Base-by-base conservation (phyloP, 2,113 vertebrate species). In the Istiophorus platypterus region DNA sequence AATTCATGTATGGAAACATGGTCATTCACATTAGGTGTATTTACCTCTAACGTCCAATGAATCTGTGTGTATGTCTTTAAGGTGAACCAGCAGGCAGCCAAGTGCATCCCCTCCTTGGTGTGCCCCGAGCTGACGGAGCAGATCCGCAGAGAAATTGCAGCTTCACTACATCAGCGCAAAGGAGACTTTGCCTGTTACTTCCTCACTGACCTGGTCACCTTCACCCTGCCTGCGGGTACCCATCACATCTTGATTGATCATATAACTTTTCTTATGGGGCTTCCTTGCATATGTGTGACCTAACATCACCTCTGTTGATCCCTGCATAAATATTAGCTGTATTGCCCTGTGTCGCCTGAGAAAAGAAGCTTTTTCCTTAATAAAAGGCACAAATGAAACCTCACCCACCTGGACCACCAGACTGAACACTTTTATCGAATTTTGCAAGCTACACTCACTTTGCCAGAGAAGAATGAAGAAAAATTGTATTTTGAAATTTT, bases 181-280 rank as follows among this genome's bases (percentile, higher is more conserved):
- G 98, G 98, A 83, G 98, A 99, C 90, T 98, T 99, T 17, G 95
- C 98, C 75, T 99, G 98, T 94, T 98, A 98, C 91, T 99, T 99
- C 79, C 96, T 99, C 63, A 96, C 97, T 26, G 98, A 99, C 92
- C 95, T 98, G 27, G 97, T 98, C 78, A 99, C 98, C 0, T 99
- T 99, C 81, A 99, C 97, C 0, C 95, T 99, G 77, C 98, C 98
- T 80, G 98, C 98, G 96, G 98, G 98, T 99, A 70, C 29, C 59
- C 3, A 2, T 9, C 0, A 58, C 22, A 14, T 15, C 29, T 41
- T 18, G 5, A 64, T 41, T 41, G 10, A 3, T 27, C 26, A 4
- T n/a, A 56, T 45, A 47, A 31, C 51, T 41, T 31, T 0, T 9
- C 4, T 41, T 14, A 14, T 15, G 17, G 41, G 52, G 12, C 52